Evolutionary conservation across 1,140 invertebrate species (phyloP), one percentile per base, ranked within the genome.

Genomic region (Prorops nasuta): DNA sequence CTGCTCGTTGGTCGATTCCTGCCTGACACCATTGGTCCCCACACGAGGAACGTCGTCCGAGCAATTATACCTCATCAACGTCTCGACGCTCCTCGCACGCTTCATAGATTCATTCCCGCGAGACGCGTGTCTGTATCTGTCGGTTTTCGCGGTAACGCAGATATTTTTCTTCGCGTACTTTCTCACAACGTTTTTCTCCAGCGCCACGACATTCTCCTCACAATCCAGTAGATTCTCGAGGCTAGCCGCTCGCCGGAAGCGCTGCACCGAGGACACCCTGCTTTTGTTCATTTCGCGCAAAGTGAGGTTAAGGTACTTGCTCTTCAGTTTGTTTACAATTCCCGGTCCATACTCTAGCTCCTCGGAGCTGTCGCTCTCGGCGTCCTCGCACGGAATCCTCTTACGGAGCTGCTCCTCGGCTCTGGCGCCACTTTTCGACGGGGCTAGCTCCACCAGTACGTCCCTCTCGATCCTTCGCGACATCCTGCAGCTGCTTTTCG

Each of bases 331-430:
- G 58, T 89, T 91, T 3, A 96, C 92, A 62, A 96, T 94, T 6
- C 92, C 92, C 8, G 92, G 92, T 0, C 92, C 92, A 76, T 95
- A 96, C 57, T 88, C 86, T 15, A 94, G 71, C 63, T 94, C 92
- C 74, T 93, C 90, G 42, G 79, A 84, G 51, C 79, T 82, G 62
- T 83, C 82, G 43, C 81, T 81, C 39, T 81, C 78, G 44, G 67
- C 71, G 39, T 75, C 69, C 51, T 78, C 66, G 56, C 38, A 55
- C 1, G 37, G 39, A 9, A 22, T 16, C 10, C 42, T 48, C 24
- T 58, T 54, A 9, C 24, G 54, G 41, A 63, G 52, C 17, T 64
- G 4, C 24, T 6, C 10, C 24, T 10, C 4, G 10, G 4, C 4
- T 6, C 24, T 4, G 10, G 4, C 4, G 10, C 4, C 24, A 4